phyloP scores from a whole-genome alignment of 2,113 vertebrate species.

The Coracopsis vasa region DNA sequence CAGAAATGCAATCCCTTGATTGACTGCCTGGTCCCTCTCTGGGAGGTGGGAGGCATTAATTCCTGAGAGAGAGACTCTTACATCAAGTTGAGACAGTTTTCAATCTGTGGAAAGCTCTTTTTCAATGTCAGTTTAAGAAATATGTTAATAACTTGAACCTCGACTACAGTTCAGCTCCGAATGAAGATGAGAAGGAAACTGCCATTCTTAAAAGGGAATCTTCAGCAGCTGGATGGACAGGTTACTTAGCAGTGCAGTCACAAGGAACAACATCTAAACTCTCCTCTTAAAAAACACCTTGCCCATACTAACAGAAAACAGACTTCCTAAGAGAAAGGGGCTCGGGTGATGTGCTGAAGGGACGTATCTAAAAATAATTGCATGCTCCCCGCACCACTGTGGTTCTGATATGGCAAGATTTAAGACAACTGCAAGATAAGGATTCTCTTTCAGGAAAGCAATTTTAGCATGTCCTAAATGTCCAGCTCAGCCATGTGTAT shows the following conservation, averaged over 20 bases:
- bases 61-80: neutral
- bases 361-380: neutral
- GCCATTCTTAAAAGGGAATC: neutral
- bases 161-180: neutral
- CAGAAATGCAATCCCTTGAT: neutral
- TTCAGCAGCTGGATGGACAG: neutral
- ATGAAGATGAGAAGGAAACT: neutral
- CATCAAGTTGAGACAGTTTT: neutral
- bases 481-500: neutral
- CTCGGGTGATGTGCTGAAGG: neutral
- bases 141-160: neutral
- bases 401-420: neutral
- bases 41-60: neutral
- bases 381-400: accelerated
- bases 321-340: neutral
- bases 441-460: neutral
- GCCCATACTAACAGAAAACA: neutral
- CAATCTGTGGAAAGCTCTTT: neutral
- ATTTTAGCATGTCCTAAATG: neutral
- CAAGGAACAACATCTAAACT: neutral
- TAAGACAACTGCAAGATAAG: neutral
- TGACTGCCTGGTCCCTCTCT: neutral
- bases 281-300: neutral
- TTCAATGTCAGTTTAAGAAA: neutral
- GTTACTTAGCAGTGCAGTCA: neutral